Percentiles rank a stretch among this genome's conserved stretches.
Evolutionary conservation across 2,888 invertebrate genomes (phyloP).

Genomic region (Oscheius myriophilus): DNA sequence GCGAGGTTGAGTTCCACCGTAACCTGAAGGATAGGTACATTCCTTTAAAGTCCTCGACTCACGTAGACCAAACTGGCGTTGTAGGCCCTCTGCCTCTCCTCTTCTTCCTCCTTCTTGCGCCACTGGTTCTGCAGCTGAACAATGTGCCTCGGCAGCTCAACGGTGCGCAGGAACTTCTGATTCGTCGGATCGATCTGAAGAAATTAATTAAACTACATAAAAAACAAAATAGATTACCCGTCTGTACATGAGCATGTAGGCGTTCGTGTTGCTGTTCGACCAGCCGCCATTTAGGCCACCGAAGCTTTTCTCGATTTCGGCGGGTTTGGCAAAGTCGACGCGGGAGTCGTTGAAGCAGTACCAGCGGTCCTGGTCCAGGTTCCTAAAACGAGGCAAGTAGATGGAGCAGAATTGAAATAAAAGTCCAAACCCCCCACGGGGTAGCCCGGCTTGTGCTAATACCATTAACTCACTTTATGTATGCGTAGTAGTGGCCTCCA

Average conservation of each 20-base stretch:
- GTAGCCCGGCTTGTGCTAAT: no score
- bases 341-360: slow-evolving; percentile 88
- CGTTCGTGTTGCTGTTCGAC: slow-evolving; percentile 84
- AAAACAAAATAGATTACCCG: slow-evolving; percentile 72
- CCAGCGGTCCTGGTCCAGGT: slow-evolving; percentile 79
- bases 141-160: slow-evolving; percentile 83
- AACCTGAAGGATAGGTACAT: slow-evolving; percentile 14
- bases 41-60: background rate
- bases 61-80: slow-evolving; percentile 38
- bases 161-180: slow-evolving; percentile 76
- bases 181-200: slow-evolving; percentile 30
- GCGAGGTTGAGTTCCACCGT: slow-evolving; percentile 20
- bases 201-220: background rate
- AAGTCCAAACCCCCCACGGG: no score
- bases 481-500: slow-evolving; percentile 90
- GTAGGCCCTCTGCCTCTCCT: slow-evolving; percentile 37
- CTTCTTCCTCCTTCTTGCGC: slow-evolving; percentile 78
- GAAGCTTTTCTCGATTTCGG: slow-evolving; percentile 77
- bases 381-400: slow-evolving; percentile 72
- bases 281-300: slow-evolving; percentile 78
- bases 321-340: slow-evolving; percentile 75
- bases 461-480: slow-evolving; percentile 84
- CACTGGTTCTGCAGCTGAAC: slow-evolving; percentile 78
- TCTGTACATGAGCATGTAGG: slow-evolving; percentile 90
- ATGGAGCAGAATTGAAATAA: background rate